Percentiles rank a stretch among this genome's conserved stretches.
Conservation (phyloP, 2,113 vertebrate genomes). For the Podarcis raffonei region DNA sequence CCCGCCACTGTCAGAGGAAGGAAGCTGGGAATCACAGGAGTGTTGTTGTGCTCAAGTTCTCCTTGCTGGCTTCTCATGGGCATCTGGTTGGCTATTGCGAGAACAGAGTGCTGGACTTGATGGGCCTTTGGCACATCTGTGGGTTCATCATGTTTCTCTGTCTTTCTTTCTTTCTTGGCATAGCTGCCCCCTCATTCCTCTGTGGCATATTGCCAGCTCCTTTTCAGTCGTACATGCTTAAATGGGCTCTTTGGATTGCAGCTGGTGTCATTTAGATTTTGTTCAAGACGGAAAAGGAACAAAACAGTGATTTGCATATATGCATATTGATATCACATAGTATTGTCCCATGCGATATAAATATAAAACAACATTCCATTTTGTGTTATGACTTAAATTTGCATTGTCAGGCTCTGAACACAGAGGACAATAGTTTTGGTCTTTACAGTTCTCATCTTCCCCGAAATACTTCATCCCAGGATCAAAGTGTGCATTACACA, state of each 20-base stretch:
- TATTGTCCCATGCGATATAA: neutral
- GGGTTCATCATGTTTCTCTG: neutral
- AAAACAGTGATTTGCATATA: slow-evolving; percentile 5
- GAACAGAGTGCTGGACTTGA: neutral
- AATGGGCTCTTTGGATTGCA: neutral
- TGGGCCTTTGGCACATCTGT: neutral
- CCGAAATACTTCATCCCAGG: neutral
- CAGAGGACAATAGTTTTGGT: neutral
- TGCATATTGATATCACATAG: neutral
- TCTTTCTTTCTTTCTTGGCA: neutral
- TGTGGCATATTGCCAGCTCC: neutral
- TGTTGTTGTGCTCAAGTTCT: too few relatives aligned
- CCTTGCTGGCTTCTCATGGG: too few relatives aligned
- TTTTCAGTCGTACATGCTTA: neutral
- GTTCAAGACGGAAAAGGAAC: neutral
- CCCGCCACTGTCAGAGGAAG: too few relatives aligned
- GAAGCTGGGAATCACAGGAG: too few relatives aligned
- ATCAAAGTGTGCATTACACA: too few relatives aligned
- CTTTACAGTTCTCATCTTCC: neutral
- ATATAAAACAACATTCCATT: neutral
- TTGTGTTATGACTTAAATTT: neutral
- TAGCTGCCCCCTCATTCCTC: neutral
- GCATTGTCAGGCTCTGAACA: neutral
- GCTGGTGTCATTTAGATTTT: slow-evolving; percentile 2
- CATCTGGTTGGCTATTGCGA: neutral